Conservation (phyloP, 2,797 vertebrate genomes). For the Rhynchonycteris naso region DNA sequence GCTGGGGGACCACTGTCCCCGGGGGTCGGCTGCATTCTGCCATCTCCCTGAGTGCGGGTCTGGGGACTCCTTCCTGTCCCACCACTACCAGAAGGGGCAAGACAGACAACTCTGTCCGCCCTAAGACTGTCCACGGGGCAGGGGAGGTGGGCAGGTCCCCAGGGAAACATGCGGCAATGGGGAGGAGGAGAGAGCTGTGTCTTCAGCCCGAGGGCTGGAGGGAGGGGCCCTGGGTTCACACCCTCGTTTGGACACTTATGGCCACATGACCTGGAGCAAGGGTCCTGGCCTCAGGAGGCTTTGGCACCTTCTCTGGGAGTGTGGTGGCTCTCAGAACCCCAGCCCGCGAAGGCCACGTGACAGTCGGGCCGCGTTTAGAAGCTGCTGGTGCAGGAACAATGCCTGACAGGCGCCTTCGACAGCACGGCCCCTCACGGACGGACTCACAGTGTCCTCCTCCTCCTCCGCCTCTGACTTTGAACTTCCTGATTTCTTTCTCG, state of each 20-base stretch:
- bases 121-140: neutral
- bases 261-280: neutral
- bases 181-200: neutral
- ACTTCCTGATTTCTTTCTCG: neutral
- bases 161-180: neutral
- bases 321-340: neutral
- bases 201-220: neutral
- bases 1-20: neutral
- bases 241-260: neutral
- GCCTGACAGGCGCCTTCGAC: too few species aligned
- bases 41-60: neutral
- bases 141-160: neutral
- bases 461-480: neutral
- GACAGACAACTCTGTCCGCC: neutral
- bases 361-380: neutral
- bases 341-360: neutral
- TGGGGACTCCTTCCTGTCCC: neutral
- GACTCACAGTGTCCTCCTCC: neutral
- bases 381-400: neutral
- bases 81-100: neutral
- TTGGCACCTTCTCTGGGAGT: neutral
- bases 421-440: fast-evolving
- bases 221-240: neutral
- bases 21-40: neutral
- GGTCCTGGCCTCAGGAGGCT: neutral